Evolutionary conservation across 1,140 invertebrate species (phyloP).

Genomic region (Holotrichia oblita): DNA sequence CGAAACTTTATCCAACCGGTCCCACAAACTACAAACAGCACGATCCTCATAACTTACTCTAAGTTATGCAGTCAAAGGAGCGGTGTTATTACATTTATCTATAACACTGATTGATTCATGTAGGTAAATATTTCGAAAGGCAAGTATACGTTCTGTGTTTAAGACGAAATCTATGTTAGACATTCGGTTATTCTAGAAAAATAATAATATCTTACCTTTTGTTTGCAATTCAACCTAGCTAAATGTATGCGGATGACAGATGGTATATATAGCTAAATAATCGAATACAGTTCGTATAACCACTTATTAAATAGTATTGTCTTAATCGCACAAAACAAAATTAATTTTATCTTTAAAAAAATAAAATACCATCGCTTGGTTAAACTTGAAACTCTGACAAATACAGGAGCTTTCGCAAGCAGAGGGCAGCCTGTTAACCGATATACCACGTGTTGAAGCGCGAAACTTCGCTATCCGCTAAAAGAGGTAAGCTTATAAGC

Average conservation of each 20-base stretch:
- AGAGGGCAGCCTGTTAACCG: neutral
- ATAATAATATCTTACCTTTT: too few relatives aligned
- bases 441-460: neutral
- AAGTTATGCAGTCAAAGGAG: too few relatives aligned
- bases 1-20: too few relatives aligned
- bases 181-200: too few relatives aligned
- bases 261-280: neutral
- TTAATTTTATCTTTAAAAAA: neutral
- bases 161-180: too few relatives aligned
- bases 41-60: too few relatives aligned
- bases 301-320: neutral
- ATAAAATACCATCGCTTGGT: neutral
- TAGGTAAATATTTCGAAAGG: too few relatives aligned
- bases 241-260: neutral
- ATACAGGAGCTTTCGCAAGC: neutral
- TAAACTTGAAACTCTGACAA: neutral
- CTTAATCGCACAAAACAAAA: neutral
- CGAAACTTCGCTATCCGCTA: neutral
- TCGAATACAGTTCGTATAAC: neutral
- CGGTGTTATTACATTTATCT: too few relatives aligned
- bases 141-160: too few relatives aligned
- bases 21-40: too few relatives aligned
- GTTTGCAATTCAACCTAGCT: too few relatives aligned
- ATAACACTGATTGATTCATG: too few relatives aligned
- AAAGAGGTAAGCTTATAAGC: neutral